Evolutionary conservation across 2,888 invertebrate species (phyloP).

Genomic region (Pandemis heparana): DNA sequence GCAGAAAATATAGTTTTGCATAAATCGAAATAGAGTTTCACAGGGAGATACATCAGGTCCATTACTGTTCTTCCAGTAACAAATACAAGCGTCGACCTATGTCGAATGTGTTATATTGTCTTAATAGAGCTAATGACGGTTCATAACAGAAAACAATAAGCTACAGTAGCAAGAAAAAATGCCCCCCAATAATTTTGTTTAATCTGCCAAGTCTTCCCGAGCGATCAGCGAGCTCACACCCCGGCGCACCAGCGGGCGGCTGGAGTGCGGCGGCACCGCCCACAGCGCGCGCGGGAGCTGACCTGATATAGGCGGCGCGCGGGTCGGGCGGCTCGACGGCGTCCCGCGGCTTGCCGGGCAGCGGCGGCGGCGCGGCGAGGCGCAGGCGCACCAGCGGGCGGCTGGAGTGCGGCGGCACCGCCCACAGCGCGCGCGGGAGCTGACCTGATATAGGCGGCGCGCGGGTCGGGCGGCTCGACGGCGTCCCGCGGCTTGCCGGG

Average conservation of each 20-base stretch:
- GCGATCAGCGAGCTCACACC: too few species aligned
- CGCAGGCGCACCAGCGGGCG: slow-evolving; percentile 95
- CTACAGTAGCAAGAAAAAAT: too few species aligned
- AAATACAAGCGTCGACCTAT: too few species aligned
- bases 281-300: slow-evolving; percentile 88
- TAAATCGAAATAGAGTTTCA: too few species aligned
- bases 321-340: slow-evolving; percentile 54
- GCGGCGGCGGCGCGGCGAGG: slow-evolving; percentile 87
- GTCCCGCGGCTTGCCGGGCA: slow-evolving; percentile 76
- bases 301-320: slow-evolving; percentile 81
- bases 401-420: slow-evolving; percentile 94
- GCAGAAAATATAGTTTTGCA: too few species aligned
- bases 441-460: slow-evolving; percentile 78
- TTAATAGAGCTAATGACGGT: too few species aligned
- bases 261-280: slow-evolving; percentile 96
- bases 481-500: slow-evolving; percentile 73
- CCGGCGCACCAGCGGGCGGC: slow-evolving; percentile 95
- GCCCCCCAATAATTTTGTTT: too few species aligned
- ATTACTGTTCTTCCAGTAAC: too few species aligned
- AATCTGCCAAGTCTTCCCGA: too few species aligned
- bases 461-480: slow-evolving; percentile 60
- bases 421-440: slow-evolving; percentile 92
- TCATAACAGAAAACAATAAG: too few species aligned
- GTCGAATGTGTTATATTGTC: too few species aligned
- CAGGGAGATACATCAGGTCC: too few species aligned